Evolutionary conservation across 2,888 invertebrate genomes (phyloP).

Genomic region (Lasioglossum zephyrum): DNA sequence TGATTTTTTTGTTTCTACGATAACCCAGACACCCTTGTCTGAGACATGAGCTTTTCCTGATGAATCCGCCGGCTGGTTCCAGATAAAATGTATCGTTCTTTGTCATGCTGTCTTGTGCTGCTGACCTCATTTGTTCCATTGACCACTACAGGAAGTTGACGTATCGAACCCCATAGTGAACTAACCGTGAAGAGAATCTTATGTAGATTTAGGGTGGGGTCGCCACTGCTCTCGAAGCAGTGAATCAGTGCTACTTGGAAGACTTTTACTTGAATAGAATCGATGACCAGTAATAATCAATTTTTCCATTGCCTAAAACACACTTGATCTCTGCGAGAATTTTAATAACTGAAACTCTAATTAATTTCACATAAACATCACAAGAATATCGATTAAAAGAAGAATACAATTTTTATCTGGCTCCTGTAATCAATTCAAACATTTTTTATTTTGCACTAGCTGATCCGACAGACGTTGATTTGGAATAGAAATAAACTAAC

Average conservation of each 20-base stretch:
- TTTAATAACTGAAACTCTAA: too few relatives aligned
- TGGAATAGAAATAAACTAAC: too few relatives aligned
- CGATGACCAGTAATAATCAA: not conserved
- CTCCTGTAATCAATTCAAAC: too few relatives aligned
- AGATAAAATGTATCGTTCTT: slow-evolving; percentile 10
- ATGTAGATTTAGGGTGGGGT: not conserved
- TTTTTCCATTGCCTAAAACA: not conserved
- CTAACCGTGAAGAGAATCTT: not conserved
- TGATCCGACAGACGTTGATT: too few relatives aligned
- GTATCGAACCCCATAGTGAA: not conserved
- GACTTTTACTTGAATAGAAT: not conserved
- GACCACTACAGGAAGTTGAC: not conserved
- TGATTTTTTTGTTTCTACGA: slow-evolving; percentile 14
- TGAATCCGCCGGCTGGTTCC: not conserved
- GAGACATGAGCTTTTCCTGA: not conserved
- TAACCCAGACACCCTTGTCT: not conserved
- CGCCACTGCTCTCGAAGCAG: not conserved
- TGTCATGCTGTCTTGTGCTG: not conserved
- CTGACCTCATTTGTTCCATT: not conserved
- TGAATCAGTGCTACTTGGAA: not conserved
- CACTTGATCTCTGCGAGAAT: too few relatives aligned
- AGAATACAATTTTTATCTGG: too few relatives aligned
- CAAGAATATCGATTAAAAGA: too few relatives aligned
- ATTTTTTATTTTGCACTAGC: too few relatives aligned
- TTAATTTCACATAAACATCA: too few relatives aligned